Evolutionary conservation across 2,888 invertebrate species (phyloP).

Genomic region (Leucoma salicis): DNA sequence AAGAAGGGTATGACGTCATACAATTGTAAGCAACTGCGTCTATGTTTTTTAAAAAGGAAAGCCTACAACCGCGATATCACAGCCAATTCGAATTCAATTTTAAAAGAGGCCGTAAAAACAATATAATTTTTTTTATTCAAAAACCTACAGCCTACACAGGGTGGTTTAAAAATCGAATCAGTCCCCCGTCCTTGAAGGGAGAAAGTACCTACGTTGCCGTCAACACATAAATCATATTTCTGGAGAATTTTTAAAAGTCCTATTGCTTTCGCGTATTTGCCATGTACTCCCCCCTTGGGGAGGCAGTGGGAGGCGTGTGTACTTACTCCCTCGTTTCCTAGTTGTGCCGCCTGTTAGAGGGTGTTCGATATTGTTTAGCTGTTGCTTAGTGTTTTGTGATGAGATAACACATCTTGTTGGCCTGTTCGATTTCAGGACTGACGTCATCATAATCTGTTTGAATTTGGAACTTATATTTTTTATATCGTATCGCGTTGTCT

Average conservation of each 20-base stretch:
- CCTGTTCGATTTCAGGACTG: slow-evolving; percentile 8
- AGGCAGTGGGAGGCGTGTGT: slow-evolving; percentile 67
- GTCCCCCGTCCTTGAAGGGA: slow-evolving; percentile 75
- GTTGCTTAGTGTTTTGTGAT: slow-evolving; percentile 35
- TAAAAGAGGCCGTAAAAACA: slow-evolving; percentile 41
- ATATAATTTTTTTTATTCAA: slow-evolving; percentile 46
- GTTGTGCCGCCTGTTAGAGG: slow-evolving; percentile 64
- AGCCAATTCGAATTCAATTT: slow-evolving; percentile 33
- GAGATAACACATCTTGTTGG: slow-evolving; percentile 13
- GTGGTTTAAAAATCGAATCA: slow-evolving; percentile 82
- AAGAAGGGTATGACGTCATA: not conserved
- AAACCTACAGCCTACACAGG: slow-evolving; percentile 53
- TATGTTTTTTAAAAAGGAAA: not conserved
- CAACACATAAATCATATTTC: slow-evolving; percentile 83
- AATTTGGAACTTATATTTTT: not conserved
- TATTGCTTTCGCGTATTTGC: slow-evolving; percentile 83
- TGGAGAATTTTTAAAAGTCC: slow-evolving; percentile 83
- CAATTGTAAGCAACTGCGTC: not conserved
- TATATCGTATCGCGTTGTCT: too few relatives aligned
- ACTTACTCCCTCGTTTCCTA: slow-evolving; percentile 82
- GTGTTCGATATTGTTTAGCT: slow-evolving; percentile 32
- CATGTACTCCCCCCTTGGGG: slow-evolving; percentile 74
- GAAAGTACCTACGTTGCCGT: slow-evolving; percentile 70
- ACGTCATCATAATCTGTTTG: not conserved
- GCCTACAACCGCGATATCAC: slow-evolving; percentile 2